phyloP scores from a whole-genome alignment of 1,140 invertebrate genomes.

The Thalassaphorura encarpata region DNA sequence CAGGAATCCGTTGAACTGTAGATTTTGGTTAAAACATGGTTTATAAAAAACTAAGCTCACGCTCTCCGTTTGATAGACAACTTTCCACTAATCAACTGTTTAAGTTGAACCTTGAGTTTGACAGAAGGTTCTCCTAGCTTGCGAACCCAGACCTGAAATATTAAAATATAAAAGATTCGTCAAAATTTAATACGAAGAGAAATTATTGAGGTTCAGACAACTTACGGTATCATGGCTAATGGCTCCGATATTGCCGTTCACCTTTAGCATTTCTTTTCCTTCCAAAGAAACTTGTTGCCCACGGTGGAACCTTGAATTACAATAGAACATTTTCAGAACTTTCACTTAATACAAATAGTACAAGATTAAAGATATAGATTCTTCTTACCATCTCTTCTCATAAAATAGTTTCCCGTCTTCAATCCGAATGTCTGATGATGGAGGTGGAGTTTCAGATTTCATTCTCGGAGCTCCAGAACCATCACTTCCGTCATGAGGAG shows the following conservation, averaged over 20 bases:
- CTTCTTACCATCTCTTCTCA: conserved; percentile 77
- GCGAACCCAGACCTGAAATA: conserved; percentile 72
- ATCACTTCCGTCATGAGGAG: neutral
- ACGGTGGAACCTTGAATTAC: conserved; percentile 70
- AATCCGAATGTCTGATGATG: conserved; percentile 46
- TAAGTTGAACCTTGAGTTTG: conserved; percentile 72
- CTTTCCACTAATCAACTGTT: conserved; percentile 75
- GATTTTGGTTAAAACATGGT: neutral
- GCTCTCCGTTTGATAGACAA: conserved; percentile 74
- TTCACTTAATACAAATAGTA: too few species aligned
- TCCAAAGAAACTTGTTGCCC: conserved; percentile 87
- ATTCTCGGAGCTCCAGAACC: too few species aligned
- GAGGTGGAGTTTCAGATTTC: neutral
- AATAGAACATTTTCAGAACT: too few species aligned
- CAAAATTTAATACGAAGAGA: conserved; percentile 15
- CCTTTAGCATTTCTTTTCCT: conserved; percentile 68
- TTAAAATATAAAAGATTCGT: conserved; percentile 14
- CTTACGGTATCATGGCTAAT: conserved; percentile 79
- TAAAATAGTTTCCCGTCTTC: conserved; percentile 90
- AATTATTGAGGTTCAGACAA: conserved; percentile 26
- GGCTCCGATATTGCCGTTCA: conserved; percentile 74
- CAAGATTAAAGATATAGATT: too few species aligned
- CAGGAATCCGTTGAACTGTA: neutral
- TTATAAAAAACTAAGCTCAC: neutral
- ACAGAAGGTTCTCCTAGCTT: conserved; percentile 60